Conservation (phyloP, 2,888 invertebrate genomes). For the Gymnoscelis rufifasciata region DNA sequence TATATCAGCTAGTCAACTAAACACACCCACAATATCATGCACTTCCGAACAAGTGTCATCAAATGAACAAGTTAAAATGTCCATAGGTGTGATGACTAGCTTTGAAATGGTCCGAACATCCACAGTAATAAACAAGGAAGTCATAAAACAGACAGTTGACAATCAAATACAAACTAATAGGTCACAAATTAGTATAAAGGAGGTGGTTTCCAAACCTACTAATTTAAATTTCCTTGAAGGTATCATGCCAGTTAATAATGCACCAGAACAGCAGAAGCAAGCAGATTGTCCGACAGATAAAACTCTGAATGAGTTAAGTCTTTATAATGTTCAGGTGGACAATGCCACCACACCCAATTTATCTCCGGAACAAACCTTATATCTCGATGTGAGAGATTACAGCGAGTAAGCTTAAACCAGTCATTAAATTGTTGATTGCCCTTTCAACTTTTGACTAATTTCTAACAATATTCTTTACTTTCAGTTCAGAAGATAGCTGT, state of each 20-base stretch:
- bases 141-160: conserved; percentile 49
- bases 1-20: conserved; percentile 44
- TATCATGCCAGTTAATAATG: conserved; percentile 43
- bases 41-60: conserved; percentile 52
- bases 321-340: conserved; percentile 68
- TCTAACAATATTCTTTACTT: background rate
- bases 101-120: conserved; percentile 81
- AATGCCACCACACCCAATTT: conserved; percentile 68
- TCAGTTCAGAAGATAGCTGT: conserved; percentile 73
- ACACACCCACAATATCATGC: conserved; percentile 42
- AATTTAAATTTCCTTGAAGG: conserved; percentile 69
- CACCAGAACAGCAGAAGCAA: conserved; percentile 18
- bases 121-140: conserved; percentile 66
- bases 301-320: conserved; percentile 66
- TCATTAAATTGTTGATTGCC: background rate
- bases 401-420: conserved; percentile 58
- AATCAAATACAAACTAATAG: conserved; percentile 67
- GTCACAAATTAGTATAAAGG: conserved; percentile 67
- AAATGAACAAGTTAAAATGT: conserved; percentile 76
- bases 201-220: conserved; percentile 52
- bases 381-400: conserved; percentile 69
- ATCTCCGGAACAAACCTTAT: conserved; percentile 69
- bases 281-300: conserved; percentile 54
- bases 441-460: background rate
- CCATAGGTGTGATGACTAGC: conserved; percentile 86